Evolutionary conservation across 2,888 invertebrate genomes (phyloP), one percentile per base, ranked within the genome.

Genomic region (Plutella xylostella): DNA sequence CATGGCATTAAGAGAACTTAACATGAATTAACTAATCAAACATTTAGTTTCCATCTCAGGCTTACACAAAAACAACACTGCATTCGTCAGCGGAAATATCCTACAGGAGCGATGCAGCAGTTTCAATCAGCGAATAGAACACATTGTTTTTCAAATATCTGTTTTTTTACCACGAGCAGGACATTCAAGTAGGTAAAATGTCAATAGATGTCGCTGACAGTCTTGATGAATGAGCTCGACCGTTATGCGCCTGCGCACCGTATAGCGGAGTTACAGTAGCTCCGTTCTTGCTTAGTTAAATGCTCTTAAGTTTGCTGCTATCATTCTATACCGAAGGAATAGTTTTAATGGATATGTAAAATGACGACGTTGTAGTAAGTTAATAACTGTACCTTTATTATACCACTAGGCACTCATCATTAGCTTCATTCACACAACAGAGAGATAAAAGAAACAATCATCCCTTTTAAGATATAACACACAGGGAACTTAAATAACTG

Each of bases 141-240:
- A 45, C 47, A 48, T 48, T 43, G 48, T 49, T 47, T 50, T 42
- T 45, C 45, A 42, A 47, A n/a, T n/a, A n/a, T n/a, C n/a, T n/a
- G n/a, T n/a, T n/a, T n/a, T n/a, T n/a, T n/a, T 55, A 55, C 57
- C 65, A 74, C 70, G 65, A 55, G 55, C 56, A 65, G 72, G 68
- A 63, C 68, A 72, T 72, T 70, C 71, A 64, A 72, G 72, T n/a
- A n/a, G n/a, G n/a, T 68, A 58, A 51, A 60, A 74, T 75, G 80
- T 77, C 79, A 80, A 80, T 79, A 77, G 76, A 78, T 78, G 80
- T 74, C 78, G 74, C 66, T 73, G 77, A 75, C 75, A 71, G 72
- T 62, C 65, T 65, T 78, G 79, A 79, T 79, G 77, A 78, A 79
- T 78, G 78, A 77, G 71, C 65, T 58, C 66, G 57, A 70, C 74